Conservation (phyloP, 2,888 invertebrate genomes). For the Dinocampus coccinellae region DNA sequence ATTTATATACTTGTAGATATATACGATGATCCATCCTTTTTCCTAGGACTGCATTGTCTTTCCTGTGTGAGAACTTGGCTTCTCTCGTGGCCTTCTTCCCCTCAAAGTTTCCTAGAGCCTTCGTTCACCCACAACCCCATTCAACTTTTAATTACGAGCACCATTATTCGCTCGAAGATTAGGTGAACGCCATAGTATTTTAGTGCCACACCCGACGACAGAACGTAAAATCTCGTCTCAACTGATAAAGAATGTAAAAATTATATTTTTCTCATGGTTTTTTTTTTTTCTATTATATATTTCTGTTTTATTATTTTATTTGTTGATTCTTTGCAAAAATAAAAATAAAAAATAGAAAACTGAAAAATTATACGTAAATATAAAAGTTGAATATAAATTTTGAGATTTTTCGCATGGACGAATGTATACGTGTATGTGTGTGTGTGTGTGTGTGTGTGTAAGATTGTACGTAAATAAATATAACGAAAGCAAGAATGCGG, state of each 20-base stretch:
- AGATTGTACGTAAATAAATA: neutral
- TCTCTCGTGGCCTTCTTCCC: conserved; percentile 20
- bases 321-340: too few species aligned
- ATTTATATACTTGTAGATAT: conserved; percentile 4
- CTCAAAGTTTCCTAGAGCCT: conserved; percentile 21
- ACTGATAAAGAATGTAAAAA: conserved; percentile 27
- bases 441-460: too few species aligned
- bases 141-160: conserved; percentile 53
- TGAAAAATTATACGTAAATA: neutral
- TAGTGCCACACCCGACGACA: conserved; percentile 8
- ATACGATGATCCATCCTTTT: conserved; percentile 7
- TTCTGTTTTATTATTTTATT: neutral
- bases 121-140: conserved; percentile 34
- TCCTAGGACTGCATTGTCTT: conserved; percentile 34
- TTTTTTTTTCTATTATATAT: neutral
- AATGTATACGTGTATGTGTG: too few species aligned
- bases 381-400: conserved; percentile 15
- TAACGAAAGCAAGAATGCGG: conserved; percentile 8
- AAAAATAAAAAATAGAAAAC: conserved; percentile 12
- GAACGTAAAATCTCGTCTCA: conserved; percentile 10
- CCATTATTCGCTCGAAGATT: conserved; percentile 50
- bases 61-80: conserved; percentile 20
- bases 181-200: conserved; percentile 34
- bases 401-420: conserved; percentile 11
- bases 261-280: conserved; percentile 13